Base-by-base conservation (phyloP, 2,797 vertebrate species). In the Acridotheres tristis region DNA sequence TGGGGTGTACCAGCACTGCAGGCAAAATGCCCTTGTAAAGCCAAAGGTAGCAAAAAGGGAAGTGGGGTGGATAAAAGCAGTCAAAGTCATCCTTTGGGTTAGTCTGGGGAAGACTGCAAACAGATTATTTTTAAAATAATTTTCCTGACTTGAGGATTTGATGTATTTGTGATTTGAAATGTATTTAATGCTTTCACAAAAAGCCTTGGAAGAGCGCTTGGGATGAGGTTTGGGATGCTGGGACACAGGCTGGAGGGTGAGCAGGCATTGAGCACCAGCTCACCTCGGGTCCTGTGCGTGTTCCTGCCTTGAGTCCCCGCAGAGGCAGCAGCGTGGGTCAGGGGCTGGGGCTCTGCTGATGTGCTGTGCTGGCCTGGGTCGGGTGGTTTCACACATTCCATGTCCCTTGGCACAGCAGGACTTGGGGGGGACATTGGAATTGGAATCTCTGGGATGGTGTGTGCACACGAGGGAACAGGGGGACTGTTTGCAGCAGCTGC, bases 251-350 rank as follows among this genome's bases (percentile, higher is more conserved):
- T 62, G 58, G 61, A 45, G 15, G 32, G 40, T 0, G 12, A 53
- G 42, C 8, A 12, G 57, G 32, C 47, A 6, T 0, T 1, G 76
- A 32, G 30, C 0, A 2, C 4, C 5, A 20, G 15, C 62, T 77
- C 4, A 0, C 34, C 36, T 13, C 23, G 1, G 0, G 1, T 9
- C 65, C 47, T 27, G 14, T 0, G 0, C 1, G 0, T 6, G 2
- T 1, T 30, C 42, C 55, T 80, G 61, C 12, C 57, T 38, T 4
- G 74, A 32, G 53, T 34, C 22, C 15, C 57, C 0, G 0, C 29
- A 18, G 74, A 14, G 20, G 61, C 23, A 30, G 72, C 57, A 17
- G 54, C 0, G 2, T 5, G 5, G 77, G 13, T 18, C 6, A 4
- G 26, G 58, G 19, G 4, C 8, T 19, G 59, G 61, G 42, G 29